Conservation (phyloP, 1,140 invertebrate species). For the Ceratosolen solmsi region DNA sequence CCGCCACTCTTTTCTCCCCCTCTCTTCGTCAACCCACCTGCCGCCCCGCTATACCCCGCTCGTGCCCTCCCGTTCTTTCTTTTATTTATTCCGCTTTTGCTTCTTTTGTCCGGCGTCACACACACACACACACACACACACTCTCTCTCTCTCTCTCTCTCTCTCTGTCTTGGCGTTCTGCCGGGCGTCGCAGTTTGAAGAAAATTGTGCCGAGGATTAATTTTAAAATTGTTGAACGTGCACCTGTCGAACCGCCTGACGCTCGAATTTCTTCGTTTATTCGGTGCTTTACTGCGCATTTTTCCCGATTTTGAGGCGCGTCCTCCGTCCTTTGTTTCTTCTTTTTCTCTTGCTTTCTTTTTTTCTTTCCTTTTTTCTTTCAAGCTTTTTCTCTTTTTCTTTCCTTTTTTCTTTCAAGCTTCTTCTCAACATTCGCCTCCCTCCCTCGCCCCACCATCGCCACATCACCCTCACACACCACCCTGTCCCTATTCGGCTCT, state of each 20-base stretch:
- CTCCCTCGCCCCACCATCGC: too few species aligned
- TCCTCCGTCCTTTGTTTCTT: neutral
- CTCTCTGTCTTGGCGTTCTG: neutral
- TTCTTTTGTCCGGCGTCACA: neutral
- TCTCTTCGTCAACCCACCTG: neutral
- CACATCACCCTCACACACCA: too few species aligned
- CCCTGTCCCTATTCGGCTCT: neutral
- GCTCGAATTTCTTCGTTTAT: slow-evolving; percentile 29
- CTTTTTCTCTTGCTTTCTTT: neutral
- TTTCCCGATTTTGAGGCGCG: neutral
- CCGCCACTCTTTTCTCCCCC: slow-evolving; percentile 48
- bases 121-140: too few species aligned
- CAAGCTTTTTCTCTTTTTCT: too few species aligned
- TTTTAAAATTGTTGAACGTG: slow-evolving; percentile 22
- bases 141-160: too few species aligned
- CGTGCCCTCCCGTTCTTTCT: slow-evolving; percentile 11
- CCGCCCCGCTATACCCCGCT: neutral
- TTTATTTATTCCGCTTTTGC: slow-evolving; percentile 25
- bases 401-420: too few species aligned
- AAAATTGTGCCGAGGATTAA: slow-evolving; percentile 37
- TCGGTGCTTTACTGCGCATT: slow-evolving; percentile 1
- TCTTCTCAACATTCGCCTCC: neutral
- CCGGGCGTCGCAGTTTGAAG: slow-evolving; percentile 14
- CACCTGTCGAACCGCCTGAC: slow-evolving; percentile 37
- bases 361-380: neutral